Conservation (phyloP, 2,888 invertebrate species). For the Eumerus sabulonum region DNA sequence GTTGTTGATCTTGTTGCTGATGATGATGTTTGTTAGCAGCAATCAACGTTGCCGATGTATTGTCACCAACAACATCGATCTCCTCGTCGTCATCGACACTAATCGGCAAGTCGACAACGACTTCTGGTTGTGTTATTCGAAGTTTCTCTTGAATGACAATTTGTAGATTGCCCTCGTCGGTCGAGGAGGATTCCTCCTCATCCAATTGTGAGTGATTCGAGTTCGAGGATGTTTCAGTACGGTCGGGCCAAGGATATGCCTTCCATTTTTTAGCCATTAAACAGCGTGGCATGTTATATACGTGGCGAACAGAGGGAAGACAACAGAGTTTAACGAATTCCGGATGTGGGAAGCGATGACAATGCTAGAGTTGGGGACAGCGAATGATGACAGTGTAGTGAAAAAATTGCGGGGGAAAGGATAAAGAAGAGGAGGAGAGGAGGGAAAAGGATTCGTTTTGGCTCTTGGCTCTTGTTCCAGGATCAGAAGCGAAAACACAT, state of each 20-base stretch:
- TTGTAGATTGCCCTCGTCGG: constrained; percentile 57
- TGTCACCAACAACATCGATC: constrained; percentile 92
- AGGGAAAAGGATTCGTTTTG: constrained; percentile 64
- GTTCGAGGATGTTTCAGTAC: constrained; percentile 78
- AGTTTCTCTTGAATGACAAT: constrained; percentile 67
- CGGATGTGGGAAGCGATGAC: constrained; percentile 18
- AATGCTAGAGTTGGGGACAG: constrained; percentile 36
- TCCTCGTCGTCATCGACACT: constrained; percentile 87
- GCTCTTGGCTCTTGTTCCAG: constrained; percentile 70
- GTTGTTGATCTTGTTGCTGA: constrained; percentile 69
- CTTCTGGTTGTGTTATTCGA: constrained; percentile 42
- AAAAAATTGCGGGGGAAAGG: constrained; percentile 36
- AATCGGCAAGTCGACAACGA: constrained; percentile 75
- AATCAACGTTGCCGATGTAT: constrained; percentile 70
- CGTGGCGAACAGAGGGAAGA: background rate
- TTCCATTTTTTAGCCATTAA: constrained; percentile 98
- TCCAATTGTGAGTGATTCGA: constrained; percentile 66
- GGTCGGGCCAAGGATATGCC: constrained; percentile 88
- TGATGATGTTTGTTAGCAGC: constrained; percentile 67
- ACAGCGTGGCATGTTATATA: constrained; percentile 91
- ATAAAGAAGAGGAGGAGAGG: constrained; percentile 58
- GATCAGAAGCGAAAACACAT: constrained; percentile 72
- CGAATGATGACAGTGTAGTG: constrained; percentile 41
- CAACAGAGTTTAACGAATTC: too few relatives aligned
- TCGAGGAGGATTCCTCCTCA: constrained; percentile 61